A percentile compares a stretch with the other conserved stretches of the same genome.
phyloP scores from a whole-genome alignment of 2,888 invertebrate species.

The Phrixothrix hirtus region DNA sequence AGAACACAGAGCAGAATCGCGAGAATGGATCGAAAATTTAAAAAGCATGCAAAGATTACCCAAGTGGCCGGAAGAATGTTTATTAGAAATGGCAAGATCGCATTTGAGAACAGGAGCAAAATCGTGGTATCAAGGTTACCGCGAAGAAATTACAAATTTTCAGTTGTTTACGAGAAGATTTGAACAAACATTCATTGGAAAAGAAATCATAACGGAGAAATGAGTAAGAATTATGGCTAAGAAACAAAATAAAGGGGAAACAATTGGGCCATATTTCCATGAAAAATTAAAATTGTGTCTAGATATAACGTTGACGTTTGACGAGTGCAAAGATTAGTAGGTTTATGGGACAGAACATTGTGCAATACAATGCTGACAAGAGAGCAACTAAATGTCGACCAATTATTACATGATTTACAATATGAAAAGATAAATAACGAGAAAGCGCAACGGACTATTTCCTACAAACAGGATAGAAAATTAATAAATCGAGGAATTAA shows the following conservation, averaged over 20 bases:
- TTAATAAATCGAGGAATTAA: too few species aligned
- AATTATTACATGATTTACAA: neutral
- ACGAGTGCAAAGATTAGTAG: conserved; percentile 14
- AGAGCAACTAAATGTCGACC: neutral
- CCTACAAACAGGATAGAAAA: too few species aligned
- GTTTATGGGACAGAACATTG: conserved; percentile 14
- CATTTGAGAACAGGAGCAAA: conserved; percentile 10
- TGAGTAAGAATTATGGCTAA: conserved; percentile 8
- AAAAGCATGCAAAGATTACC: conserved; percentile 11
- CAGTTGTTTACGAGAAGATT: neutral
- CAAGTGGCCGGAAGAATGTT: conserved; percentile 24
- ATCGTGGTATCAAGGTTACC: neutral
- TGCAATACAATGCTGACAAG: neutral
- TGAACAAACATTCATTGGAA: neutral
- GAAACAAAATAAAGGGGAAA: conserved; percentile 2
- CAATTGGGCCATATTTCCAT: conserved; percentile 9
- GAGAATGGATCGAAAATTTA: conserved; percentile 9
- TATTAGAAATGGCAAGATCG: conserved; percentile 28
- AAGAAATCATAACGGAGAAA: neutral
- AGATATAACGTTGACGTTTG: conserved; percentile 6
- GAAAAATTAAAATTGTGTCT: conserved; percentile 13
- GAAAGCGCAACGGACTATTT: neutral
- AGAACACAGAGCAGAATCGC: neutral
- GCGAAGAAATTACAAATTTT: conserved; percentile 8
- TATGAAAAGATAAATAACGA: neutral